These are phyloP conservation scores for Athalia cordata DNA, from an alignment of 2,888 invertebrate species.

Conservation along the genomic window DNA sequence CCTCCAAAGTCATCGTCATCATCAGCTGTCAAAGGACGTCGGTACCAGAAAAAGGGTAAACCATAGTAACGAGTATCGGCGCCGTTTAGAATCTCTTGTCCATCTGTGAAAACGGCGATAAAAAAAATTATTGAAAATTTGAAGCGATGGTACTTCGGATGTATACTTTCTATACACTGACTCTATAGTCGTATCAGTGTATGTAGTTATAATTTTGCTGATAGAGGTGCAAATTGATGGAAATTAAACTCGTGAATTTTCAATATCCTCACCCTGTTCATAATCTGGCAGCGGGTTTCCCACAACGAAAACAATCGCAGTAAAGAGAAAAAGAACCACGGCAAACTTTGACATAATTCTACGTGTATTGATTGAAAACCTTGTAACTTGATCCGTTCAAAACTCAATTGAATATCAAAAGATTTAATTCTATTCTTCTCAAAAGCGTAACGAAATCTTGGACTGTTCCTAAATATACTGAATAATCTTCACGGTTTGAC, in stretches of 20 bases:
- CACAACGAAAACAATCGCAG: neutral
- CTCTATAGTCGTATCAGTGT: neutral
- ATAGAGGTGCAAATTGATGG: too few species aligned
- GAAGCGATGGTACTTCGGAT: neutral
- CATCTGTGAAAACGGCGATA: conserved; percentile 11
- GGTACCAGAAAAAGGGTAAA: conserved; percentile 55
- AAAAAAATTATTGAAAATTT: neutral
- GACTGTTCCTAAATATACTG: conserved; percentile 3
- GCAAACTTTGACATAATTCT: conserved; percentile 13
- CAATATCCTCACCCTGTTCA: conserved; percentile 11
- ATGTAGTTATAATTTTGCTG: neutral
- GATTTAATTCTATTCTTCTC: too few species aligned
- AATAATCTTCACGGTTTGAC: neutral
- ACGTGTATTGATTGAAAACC: neutral
- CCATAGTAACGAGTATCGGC: conserved; percentile 52
- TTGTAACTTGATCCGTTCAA: neutral
- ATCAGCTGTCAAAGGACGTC: conserved; percentile 55
- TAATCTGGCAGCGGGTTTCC: conserved; percentile 15
- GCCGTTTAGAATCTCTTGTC: conserved; percentile 49
- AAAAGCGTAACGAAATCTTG: too few species aligned
- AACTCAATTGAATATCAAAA: neutral
- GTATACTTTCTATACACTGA: neutral
- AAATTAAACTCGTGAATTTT: too few species aligned
- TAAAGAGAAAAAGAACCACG: conserved; percentile 5
- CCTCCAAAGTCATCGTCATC: conserved; percentile 50